Evolutionary conservation across 2,888 invertebrate species (phyloP).

Genomic region (Standfussiana lucernea): DNA sequence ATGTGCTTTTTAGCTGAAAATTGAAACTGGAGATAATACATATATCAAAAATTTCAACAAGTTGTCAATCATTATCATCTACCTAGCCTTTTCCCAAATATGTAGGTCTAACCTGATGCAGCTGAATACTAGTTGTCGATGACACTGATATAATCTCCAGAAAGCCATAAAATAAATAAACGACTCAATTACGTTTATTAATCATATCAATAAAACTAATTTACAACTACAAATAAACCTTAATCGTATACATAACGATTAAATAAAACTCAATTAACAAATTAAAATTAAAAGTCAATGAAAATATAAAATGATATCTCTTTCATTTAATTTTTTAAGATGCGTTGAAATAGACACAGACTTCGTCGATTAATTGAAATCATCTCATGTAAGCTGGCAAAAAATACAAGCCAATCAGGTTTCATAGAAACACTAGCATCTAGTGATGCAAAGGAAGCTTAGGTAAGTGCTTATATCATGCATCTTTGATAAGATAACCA

Average conservation of each 20-base stretch:
- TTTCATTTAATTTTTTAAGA: neutral
- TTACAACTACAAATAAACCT: neutral
- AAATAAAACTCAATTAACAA: neutral
- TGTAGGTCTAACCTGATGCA: too few species aligned
- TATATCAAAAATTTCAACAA: neutral
- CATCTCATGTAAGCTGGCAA: neutral
- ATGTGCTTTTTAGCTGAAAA: too few species aligned
- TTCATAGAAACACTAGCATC: conserved; percentile 1
- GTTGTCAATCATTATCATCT: too few species aligned
- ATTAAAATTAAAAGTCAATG: neutral
- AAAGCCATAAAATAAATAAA: conserved; percentile 5
- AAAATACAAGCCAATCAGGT: conserved; percentile 15
- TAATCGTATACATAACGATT: neutral
- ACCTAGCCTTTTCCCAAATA: too few species aligned
- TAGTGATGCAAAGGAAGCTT: conserved; percentile 4
- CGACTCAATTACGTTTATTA: conserved; percentile 1
- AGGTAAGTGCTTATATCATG: neutral
- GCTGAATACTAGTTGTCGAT: too few species aligned
- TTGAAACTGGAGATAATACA: neutral
- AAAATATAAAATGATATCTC: neutral
- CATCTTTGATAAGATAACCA: conserved; percentile 10
- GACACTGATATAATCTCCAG: conserved; percentile 3
- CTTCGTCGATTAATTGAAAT: neutral
- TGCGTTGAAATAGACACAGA: neutral
- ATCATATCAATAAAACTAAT: neutral